Base-by-base conservation (phyloP, 2,113 vertebrate species). In the Thymallus thymallus region DNA sequence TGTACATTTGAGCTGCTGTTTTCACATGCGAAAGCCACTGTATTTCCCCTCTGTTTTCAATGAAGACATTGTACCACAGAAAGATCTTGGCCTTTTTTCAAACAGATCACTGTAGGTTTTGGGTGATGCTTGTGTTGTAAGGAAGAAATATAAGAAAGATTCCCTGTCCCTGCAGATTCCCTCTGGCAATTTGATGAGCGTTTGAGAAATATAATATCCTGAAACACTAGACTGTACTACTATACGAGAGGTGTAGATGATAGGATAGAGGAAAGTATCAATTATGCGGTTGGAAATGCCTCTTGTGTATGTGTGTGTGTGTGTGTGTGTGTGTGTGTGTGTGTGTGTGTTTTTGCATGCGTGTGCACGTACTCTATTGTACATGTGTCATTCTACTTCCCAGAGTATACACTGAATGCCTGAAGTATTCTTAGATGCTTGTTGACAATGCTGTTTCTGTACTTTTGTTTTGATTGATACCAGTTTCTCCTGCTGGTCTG, bases 401-500 rank as follows among this genome's bases (percentile, higher is more conserved):
- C 35, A 41, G 9, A 41, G 35, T 41, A 41, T 41, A 41, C 35
- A 41, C 9, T 41, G 35, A 41, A 10, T 41, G 10, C 1, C 32
- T 41, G 3, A 7, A 41, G 35, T 41, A 41, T 41, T 41, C 35
- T 41, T 41, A 41, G 35, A 41, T 79, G 82, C 73, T 24, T 79
- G 64, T 80, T 78, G 81, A 81, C 51, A 73, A 41, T 2, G 80
- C 74, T 71, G 55, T 65, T 73, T 81, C 35, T 63, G 74, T 68
- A 75, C 24, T 72, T 77, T 78, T 87, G 82, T 86, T 88, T 76
- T 83, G 79, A 85, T 84, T 86, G 75, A 79, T 86, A 86, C 76
- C 80, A 78, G 83, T 79, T 75, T 82, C 0, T 3, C 79, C 78
- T 69, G 78, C 75, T 75, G 75, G 75, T 75, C 78, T 62, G 62